phyloP scores from a whole-genome alignment of 2,888 invertebrate genomes.

The Syrphus vitripennis region DNA sequence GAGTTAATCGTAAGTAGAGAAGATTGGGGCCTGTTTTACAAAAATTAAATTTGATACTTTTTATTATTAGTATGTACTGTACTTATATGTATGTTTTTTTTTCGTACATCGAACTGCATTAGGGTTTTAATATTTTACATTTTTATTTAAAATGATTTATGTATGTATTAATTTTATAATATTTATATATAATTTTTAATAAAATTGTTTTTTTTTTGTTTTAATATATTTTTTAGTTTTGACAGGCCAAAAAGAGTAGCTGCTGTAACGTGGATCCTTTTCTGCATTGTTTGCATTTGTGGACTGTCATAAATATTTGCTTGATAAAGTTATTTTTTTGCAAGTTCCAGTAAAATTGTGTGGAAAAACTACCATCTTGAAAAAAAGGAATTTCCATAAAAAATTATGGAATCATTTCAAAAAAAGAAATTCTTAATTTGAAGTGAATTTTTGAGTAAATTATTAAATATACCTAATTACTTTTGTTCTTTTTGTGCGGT shows the following conservation, averaged over 20 bases:
- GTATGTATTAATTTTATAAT: background rate
- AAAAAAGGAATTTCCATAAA: no score
- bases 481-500: no score
- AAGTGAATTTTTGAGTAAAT: no score
- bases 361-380: no score
- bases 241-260: background rate
- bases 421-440: no score
- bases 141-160: background rate
- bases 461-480: no score
- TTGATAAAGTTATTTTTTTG: no score
- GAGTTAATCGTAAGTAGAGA: constrained; percentile 78
- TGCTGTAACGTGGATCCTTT: background rate
- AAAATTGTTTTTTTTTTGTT: background rate
- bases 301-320: no score
- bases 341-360: no score
- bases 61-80: background rate
- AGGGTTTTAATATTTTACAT: background rate
- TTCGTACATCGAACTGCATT: constrained; percentile 17
- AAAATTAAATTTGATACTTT: background rate
- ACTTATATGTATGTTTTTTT: background rate
- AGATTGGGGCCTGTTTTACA: background rate
- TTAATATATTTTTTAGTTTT: no score
- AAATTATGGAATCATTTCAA: no score
- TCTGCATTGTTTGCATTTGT: no score
- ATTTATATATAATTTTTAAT: background rate